These are phyloP conservation scores for Pycnonotus jocosus DNA, from an alignment of 2,113 vertebrate genomes.

Conservation along the genomic window DNA sequence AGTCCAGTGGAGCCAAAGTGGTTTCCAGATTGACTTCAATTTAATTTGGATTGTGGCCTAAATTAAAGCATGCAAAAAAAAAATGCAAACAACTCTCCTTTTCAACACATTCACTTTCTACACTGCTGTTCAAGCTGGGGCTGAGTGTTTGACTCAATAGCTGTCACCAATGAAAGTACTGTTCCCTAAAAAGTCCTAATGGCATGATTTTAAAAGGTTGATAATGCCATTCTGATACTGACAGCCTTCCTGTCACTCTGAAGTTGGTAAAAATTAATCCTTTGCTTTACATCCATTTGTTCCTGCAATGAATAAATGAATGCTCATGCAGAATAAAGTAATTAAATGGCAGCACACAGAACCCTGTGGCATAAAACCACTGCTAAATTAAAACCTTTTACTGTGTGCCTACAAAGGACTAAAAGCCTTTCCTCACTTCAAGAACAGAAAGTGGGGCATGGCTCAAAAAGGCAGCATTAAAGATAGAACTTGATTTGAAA, in stretches of 20 bases:
- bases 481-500: neutral
- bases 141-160: neutral
- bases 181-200: neutral
- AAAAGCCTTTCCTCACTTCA: neutral
- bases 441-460: neutral
- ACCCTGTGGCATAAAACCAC: neutral
- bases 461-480: neutral
- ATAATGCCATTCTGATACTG: neutral
- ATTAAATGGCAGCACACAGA: neutral
- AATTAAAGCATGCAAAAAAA: neutral
- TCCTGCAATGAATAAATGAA: neutral
- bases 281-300: neutral
- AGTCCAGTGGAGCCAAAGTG: neutral
- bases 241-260: neutral
- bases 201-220: neutral
- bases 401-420: neutral
- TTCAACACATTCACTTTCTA: neutral
- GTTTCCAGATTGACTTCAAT: neutral
- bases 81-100: neutral
- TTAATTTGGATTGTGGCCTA: neutral
- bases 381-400: neutral
- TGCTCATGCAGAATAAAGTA: neutral
- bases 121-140: neutral
- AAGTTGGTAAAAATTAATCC: neutral
- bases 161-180: neutral